phyloP scores from a whole-genome alignment of 1,140 invertebrate species.

The Drosophila setifemur region DNA sequence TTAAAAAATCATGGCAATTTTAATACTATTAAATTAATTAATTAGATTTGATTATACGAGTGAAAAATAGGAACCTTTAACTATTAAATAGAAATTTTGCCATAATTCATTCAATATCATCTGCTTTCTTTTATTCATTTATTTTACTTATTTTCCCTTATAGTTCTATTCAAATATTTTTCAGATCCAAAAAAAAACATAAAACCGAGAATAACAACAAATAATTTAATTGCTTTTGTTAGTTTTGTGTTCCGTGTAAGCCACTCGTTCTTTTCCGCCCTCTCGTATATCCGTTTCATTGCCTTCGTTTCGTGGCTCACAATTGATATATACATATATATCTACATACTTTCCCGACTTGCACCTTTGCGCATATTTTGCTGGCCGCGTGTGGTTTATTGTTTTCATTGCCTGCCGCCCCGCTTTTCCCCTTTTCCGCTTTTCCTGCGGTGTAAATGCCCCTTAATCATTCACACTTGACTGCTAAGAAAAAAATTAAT shows the following conservation, averaged over 20 bases:
- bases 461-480: constrained; percentile 70
- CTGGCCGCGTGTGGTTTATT: constrained; percentile 5
- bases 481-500: constrained; percentile 15
- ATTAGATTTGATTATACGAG: no score
- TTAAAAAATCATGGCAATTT: no score
- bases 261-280: neutral
- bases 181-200: no score
- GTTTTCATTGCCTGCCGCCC: constrained; percentile 13
- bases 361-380: constrained; percentile 32
- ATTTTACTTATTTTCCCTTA: no score
- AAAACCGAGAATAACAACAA: no score
- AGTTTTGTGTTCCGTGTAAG: neutral
- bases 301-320: constrained; percentile 1
- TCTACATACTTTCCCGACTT: constrained; percentile 20
- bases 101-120: no score
- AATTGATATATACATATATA: constrained; percentile 13
- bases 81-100: no score
- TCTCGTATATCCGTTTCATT: constrained; percentile 63
- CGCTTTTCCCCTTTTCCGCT: constrained; percentile 9
- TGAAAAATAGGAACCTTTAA: no score
- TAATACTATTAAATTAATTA: no score
- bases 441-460: neutral
- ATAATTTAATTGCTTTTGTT: neutral
- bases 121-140: no score
- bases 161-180: no score